A percentile compares a stretch with the other conserved stretches of the same genome.
These are phyloP conservation scores for Ectemnius cavifrons DNA, from an alignment of 2,888 invertebrate species.

Conservation along the genomic window DNA sequence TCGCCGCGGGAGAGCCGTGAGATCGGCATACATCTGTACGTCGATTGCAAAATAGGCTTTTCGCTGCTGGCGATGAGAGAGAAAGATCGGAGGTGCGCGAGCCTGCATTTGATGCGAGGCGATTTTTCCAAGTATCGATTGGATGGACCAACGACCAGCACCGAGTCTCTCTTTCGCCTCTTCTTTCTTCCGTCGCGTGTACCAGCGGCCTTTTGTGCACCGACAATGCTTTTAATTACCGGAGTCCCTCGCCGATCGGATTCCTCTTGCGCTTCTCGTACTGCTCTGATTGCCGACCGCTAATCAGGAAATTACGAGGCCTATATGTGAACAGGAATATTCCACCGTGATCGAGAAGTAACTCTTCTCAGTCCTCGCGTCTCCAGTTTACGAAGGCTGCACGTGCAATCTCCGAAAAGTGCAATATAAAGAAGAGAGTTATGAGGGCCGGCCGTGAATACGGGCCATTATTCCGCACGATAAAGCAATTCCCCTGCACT, in stretches of 20 bases:
- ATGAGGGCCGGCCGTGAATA: conserved; percentile 69
- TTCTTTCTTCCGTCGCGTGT: not conserved
- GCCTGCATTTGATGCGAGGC: not conserved
- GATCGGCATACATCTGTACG: conserved; percentile 19
- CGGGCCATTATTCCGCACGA: conserved; percentile 75
- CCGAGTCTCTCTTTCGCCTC: not conserved
- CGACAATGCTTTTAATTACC: conserved; percentile 61
- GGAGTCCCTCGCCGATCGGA: conserved; percentile 38
- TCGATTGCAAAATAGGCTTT: conserved; percentile 27
- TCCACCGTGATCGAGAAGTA: conserved; percentile 34
- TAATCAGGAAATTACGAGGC: too few relatives aligned
- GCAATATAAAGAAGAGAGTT: conserved; percentile 66
- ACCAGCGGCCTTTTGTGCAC: conserved; percentile 45
- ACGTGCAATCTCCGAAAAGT: conserved; percentile 69
- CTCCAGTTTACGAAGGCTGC: conserved; percentile 31
- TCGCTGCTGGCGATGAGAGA: too few relatives aligned
- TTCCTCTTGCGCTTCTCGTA: not conserved
- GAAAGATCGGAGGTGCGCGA: not conserved
- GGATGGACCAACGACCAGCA: conserved; percentile 1
- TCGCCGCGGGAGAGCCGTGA: not conserved
- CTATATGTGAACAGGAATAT: not conserved
- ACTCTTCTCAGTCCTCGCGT: conserved; percentile 26
- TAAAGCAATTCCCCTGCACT: conserved; percentile 74
- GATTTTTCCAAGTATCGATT: conserved; percentile 10
- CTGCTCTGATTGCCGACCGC: too few relatives aligned